phyloP scores from a whole-genome alignment of 2,888 invertebrate species.

The Notodonta dromedarius region DNA sequence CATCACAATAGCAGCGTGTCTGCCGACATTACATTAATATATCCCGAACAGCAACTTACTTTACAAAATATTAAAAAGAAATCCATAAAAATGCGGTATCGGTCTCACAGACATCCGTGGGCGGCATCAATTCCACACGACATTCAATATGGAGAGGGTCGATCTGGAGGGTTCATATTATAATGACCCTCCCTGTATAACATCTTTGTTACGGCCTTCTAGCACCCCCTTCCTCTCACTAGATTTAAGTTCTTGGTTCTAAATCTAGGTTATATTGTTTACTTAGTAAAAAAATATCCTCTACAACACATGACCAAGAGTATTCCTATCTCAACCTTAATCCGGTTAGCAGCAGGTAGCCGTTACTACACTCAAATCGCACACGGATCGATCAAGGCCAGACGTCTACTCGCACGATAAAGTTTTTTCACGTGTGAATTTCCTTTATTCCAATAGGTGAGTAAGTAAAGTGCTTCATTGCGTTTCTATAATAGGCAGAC shows the following conservation, averaged over 20 bases:
- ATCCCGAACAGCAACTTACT: slow-evolving; percentile 15
- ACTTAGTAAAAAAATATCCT: slow-evolving; percentile 1
- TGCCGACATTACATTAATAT: slow-evolving; percentile 17
- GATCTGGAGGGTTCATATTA: slow-evolving; percentile 55
- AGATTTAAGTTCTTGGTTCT: slow-evolving; percentile 40
- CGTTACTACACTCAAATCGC: slow-evolving; percentile 38
- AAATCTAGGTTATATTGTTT: neutral
- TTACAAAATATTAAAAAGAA: slow-evolving; percentile 44
- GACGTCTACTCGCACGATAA: slow-evolving; percentile 44
- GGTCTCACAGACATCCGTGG: slow-evolving; percentile 41
- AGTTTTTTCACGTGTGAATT: slow-evolving; percentile 31
- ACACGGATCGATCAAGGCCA: slow-evolving; percentile 76
- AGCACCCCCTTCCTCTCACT: slow-evolving; percentile 33
- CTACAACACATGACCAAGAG: slow-evolving; percentile 14
- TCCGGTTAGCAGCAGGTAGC: slow-evolving; percentile 26
- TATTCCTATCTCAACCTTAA: slow-evolving; percentile 23
- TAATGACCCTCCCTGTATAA: slow-evolving; percentile 59
- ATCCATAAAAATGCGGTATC: slow-evolving; percentile 42
- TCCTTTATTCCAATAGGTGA: slow-evolving; percentile 18
- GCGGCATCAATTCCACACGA: slow-evolving; percentile 57
- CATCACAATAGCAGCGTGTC: slow-evolving; percentile 2
- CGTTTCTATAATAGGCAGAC: neutral
- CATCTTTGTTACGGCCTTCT: slow-evolving; percentile 56
- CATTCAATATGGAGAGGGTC: slow-evolving; percentile 52
- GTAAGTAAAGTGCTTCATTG: slow-evolving; percentile 19